Evolutionary conservation across 2,797 vertebrate genomes (phyloP).

Genomic region (Coranthus polyacanthus): DNA sequence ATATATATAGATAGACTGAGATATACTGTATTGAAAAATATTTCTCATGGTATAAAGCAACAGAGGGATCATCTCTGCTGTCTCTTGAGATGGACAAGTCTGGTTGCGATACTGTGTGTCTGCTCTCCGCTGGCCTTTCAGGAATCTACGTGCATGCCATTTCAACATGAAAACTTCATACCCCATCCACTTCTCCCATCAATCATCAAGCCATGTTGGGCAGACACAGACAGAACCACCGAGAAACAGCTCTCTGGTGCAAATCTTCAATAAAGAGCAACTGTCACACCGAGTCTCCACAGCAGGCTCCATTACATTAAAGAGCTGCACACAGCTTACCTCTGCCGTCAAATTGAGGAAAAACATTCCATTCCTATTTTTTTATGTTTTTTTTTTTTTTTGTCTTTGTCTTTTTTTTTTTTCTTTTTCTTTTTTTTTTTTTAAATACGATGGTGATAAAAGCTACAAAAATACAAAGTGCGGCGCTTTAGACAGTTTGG

Average conservation of each 20-base stretch:
- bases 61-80: conserved; percentile 58
- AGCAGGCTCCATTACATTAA: conserved; percentile 68
- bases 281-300: conserved; percentile 72
- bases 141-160: conserved; percentile 82
- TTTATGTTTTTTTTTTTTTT: neutral
- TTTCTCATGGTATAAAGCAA: conserved; percentile 22
- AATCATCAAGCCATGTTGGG: conserved; percentile 76
- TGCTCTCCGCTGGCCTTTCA: conserved; percentile 78
- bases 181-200: conserved; percentile 77
- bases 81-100: conserved; percentile 76
- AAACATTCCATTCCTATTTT: conserved; percentile 51
- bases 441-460: conserved; percentile 52
- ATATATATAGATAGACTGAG: no score
- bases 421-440: conserved; percentile 12
- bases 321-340: conserved; percentile 62
- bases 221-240: conserved; percentile 74
- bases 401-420: conserved; percentile 42
- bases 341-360: conserved; percentile 60
- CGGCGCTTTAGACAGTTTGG: conserved; percentile 48
- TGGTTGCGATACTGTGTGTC: conserved; percentile 69
- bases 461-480: conserved; percentile 52
- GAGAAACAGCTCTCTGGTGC: conserved; percentile 77
- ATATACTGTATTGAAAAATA: no score
- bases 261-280: conserved; percentile 84
- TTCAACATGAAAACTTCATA: conserved; percentile 81